phyloP scores from a whole-genome alignment of 2,113 vertebrate species.

The Aspidoscelis tigris region DNA sequence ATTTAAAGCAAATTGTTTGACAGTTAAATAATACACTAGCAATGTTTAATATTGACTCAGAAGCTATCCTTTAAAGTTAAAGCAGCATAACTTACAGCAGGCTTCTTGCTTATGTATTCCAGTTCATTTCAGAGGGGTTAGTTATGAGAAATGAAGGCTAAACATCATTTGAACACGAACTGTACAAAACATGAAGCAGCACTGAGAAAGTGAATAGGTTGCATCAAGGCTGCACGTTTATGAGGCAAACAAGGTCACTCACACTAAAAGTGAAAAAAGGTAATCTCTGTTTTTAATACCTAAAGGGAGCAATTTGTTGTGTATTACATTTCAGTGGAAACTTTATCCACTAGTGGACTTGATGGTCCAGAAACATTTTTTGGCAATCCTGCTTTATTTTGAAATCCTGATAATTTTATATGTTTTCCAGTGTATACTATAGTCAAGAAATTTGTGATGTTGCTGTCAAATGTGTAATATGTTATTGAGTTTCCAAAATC shows the following conservation, averaged over 20 bases:
- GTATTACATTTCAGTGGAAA: neutral
- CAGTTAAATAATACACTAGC: constrained; percentile 10
- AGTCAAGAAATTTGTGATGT: too few relatives aligned
- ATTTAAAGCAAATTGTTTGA: neutral
- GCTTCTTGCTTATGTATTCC: neutral
- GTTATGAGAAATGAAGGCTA: neutral
- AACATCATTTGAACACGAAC: neutral
- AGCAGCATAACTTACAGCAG: neutral
- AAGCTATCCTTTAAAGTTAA: neutral
- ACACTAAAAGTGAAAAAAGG: neutral
- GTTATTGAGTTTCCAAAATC: too few relatives aligned
- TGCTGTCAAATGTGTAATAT: too few relatives aligned
- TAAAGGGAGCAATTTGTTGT: neutral
- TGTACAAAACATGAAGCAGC: neutral
- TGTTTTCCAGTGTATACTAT: too few relatives aligned
- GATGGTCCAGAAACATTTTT: too few relatives aligned
- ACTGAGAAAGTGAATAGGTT: neutral
- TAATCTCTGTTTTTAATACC: neutral
- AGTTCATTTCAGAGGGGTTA: neutral
- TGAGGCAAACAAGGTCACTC: neutral
- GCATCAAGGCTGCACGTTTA: too few relatives aligned
- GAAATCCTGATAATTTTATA: too few relatives aligned
- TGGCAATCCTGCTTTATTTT: too few relatives aligned
- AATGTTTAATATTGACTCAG: constrained; percentile 7
- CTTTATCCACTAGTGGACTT: too few relatives aligned